Conservation (phyloP, 2,113 vertebrate species). For the Hyaena hyaena region DNA sequence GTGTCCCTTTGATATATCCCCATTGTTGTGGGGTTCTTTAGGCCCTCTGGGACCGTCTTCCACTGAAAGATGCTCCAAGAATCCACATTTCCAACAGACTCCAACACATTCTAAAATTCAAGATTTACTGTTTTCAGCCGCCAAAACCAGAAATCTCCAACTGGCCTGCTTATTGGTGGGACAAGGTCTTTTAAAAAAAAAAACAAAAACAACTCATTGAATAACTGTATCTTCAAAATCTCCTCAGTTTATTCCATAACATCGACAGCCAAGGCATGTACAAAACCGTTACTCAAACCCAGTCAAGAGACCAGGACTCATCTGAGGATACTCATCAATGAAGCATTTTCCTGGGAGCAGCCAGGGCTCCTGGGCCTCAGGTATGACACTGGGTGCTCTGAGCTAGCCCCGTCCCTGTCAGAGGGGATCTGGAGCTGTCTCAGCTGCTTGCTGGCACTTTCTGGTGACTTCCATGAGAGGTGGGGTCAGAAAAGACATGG, state of each 20-base stretch:
- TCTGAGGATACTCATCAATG: neutral
- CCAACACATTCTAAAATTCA: constrained; percentile 14
- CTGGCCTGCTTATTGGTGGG: neutral
- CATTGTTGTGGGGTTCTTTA: neutral
- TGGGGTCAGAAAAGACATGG: neutral
- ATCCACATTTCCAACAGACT: neutral
- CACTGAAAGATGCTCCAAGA: neutral
- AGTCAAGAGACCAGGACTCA: neutral
- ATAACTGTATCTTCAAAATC: neutral
- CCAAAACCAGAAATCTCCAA: constrained; percentile 10
- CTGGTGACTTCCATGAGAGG: neutral
- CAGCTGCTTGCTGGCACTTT: neutral
- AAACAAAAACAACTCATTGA: neutral
- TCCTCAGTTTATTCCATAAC: neutral
- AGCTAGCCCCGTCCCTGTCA: neutral
- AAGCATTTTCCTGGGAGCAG: neutral
- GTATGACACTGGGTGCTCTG: neutral
- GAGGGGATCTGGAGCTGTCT: neutral
- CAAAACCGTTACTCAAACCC: neutral
- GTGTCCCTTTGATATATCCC: neutral
- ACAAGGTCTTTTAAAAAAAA: neutral
- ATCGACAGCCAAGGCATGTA: neutral
- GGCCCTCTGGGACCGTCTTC: neutral
- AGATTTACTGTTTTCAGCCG: neutral
- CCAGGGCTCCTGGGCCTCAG: neutral